Base-by-base conservation (phyloP, 2,797 vertebrate species). In the Moxostoma hubbsi region DNA sequence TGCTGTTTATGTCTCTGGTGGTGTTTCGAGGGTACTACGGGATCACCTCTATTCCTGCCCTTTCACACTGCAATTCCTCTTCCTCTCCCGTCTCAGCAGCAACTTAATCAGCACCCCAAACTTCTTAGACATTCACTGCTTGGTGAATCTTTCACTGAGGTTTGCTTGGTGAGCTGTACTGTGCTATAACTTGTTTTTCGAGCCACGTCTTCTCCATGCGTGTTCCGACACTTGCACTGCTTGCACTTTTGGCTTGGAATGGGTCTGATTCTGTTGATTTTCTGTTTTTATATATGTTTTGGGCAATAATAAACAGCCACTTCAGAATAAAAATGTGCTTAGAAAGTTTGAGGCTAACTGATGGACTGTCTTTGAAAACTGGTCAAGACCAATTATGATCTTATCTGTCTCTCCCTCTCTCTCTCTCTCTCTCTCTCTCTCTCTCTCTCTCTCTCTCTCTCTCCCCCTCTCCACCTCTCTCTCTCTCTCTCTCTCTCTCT, bases 91-190 rank as follows among this genome's bases (percentile, higher is more conserved):
- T 65, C 18, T 61, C 81, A 83, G 88, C 87, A 84, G 85, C 87
- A 90, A 87, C 85, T 88, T 87, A 24, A 88, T 89, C 87, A 89
- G 88, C 83, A 85, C 89, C 57, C 87, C 86, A 85, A 89, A 70
- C 75, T 89, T 86, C 92, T 90, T 92, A 24, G 89, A 91, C 88
- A 89, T 87, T 89, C 91, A 91, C 92, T 88, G 88, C 92, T 90
- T 94, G 89, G 90, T 54, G 68, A 46, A 86, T 85, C 85, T 86
- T 88, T 88, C 75, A 88, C 86, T 90, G 88, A 82, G 79, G 86
- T 87, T 62, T 90, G 90, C 91, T 92, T 91, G 90, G 89, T 89
- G 88, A 84, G 85, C 92, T 93, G 88, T 89, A 84, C 86, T 86
- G 73, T 61, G 58, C 85, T 85, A 66, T 54, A 73, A 73, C 85